These are phyloP conservation scores for Brevimyrus niger DNA, from an alignment of 2,113 vertebrate genomes.

Conservation along the genomic window DNA sequence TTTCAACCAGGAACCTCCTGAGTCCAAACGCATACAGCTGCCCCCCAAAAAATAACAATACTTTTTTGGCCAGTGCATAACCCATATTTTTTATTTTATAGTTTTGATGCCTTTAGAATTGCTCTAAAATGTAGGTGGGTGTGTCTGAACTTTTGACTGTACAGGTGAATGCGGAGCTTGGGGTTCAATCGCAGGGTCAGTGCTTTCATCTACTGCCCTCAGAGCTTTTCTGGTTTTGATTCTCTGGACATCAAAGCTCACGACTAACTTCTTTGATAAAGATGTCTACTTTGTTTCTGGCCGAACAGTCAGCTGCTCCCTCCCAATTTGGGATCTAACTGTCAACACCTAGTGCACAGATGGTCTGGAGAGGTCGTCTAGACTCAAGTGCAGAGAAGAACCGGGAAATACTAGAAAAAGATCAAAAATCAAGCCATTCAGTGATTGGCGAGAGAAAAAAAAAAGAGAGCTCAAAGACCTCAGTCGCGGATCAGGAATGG, in stretches of 20 bases:
- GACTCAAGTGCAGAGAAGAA: neutral
- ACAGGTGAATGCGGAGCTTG: neutral
- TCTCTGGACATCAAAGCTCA: neutral
- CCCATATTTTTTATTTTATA: neutral
- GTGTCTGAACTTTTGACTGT: neutral
- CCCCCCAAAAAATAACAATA: neutral
- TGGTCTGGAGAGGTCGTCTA: neutral
- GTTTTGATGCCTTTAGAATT: neutral
- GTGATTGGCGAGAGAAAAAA: neutral
- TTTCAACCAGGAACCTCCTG: neutral
- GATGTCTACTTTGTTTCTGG: neutral
- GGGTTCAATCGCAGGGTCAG: neutral
- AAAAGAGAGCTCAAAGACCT: neutral
- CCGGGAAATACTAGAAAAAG: neutral
- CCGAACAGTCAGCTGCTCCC: neutral
- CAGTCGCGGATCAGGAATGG: neutral
- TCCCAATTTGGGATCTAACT: neutral
- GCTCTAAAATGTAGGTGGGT: neutral
- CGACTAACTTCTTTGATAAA: neutral
- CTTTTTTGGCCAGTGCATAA: neutral
- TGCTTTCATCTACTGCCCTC: neutral
- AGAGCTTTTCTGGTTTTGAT: neutral
- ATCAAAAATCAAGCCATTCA: neutral
- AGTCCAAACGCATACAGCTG: neutral
- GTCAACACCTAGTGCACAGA: neutral